Evolutionary conservation across 1,140 invertebrate genomes (phyloP).

Genomic region (Sminthurides bifidus): DNA sequence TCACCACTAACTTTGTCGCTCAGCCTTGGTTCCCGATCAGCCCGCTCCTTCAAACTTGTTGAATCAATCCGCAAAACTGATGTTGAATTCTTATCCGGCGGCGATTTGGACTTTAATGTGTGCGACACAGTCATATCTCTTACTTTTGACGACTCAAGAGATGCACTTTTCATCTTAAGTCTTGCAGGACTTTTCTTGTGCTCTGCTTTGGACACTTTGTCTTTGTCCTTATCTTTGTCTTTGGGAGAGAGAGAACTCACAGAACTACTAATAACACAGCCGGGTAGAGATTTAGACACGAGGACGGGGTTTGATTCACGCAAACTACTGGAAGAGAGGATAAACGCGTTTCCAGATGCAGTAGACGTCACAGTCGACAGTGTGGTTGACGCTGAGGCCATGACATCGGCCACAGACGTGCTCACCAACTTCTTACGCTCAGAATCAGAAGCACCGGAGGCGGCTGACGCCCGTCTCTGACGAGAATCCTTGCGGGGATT

Average conservation of each 20-base stretch:
- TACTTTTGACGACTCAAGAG: not conserved
- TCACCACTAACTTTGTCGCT: no score
- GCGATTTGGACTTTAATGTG: no score
- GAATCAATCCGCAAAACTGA: no score
- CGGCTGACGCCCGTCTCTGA: not conserved
- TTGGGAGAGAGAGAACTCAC: not conserved
- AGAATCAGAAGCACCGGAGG: no score
- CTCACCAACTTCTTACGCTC: no score
- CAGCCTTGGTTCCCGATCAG: no score
- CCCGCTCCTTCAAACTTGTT: no score
- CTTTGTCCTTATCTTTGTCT: not conserved
- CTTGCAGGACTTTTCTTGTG: constrained; percentile 5
- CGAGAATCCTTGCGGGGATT: not conserved
- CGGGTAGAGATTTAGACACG: constrained; percentile 1
- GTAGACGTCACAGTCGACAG: no score
- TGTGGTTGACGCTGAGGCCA: not conserved
- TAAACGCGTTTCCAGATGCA: not conserved
- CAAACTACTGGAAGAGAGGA: constrained; percentile 8
- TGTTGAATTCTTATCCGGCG: no score
- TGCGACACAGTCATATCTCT: no score
- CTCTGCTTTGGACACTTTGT: not conserved
- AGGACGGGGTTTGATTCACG: not conserved
- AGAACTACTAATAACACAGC: no score
- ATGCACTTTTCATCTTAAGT: constrained; percentile 2
- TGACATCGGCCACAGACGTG: no score